Evolutionary conservation across 2,888 invertebrate species (phyloP).

Genomic region (Spisula subtruncata): DNA sequence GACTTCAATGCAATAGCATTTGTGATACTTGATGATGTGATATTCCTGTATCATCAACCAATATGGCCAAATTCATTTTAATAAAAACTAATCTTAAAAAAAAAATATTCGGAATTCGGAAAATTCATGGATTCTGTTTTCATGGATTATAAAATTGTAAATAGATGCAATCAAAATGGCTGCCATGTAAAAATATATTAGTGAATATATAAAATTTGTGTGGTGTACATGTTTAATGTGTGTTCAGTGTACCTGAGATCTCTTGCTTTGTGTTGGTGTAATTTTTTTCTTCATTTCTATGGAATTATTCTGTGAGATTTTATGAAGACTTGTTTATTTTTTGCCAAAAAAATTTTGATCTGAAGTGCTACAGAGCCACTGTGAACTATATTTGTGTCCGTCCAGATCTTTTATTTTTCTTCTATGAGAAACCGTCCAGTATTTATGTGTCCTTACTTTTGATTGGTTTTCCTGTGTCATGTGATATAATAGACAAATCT

Average conservation of each 20-base stretch:
- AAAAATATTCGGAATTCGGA: background rate
- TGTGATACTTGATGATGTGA: background rate
- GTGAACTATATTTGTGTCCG: background rate
- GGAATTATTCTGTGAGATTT: background rate
- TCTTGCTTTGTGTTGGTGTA: background rate
- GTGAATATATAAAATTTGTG: no score
- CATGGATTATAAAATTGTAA: background rate
- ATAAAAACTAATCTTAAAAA: background rate
- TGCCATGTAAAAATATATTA: conserved; percentile 5
- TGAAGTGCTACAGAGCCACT: background rate
- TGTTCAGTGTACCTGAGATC: background rate
- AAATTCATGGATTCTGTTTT: background rate
- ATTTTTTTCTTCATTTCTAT: background rate
- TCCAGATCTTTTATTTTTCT: background rate
- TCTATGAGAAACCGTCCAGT: background rate
- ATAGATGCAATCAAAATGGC: conserved; percentile 7
- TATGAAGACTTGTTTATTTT: background rate
- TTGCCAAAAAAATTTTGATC: conserved; percentile 8
- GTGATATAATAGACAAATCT: conserved; percentile 5
- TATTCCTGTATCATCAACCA: background rate
- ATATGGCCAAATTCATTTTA: background rate
- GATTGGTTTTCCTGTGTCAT: background rate
- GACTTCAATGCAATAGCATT: background rate
- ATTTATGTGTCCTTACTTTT: background rate
- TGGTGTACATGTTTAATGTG: background rate